These are phyloP conservation scores for Gadopsis bispinosus DNA, from an alignment of 2,797 vertebrate genomes.

Conservation along the genomic window DNA sequence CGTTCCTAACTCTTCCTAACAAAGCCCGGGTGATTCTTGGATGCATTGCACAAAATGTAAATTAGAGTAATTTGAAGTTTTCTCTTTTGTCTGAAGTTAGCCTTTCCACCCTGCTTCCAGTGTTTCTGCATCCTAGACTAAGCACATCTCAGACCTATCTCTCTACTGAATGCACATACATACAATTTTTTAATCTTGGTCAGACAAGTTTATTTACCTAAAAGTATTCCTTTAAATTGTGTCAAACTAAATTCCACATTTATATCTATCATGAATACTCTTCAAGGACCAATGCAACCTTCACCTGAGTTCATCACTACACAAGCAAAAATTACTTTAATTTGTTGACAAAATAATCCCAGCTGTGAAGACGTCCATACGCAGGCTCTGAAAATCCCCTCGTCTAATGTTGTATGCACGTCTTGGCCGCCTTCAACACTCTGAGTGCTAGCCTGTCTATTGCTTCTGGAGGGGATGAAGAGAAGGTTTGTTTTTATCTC, in stretches of 20 bases:
- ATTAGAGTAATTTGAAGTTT: slow-evolving; percentile 1
- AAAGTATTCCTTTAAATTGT: slow-evolving; percentile 43
- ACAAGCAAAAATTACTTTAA: slow-evolving; percentile 56
- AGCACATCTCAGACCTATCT: neutral
- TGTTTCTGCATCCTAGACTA: slow-evolving; percentile 10
- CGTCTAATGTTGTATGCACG: slow-evolving; percentile 65
- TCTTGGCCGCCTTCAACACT: slow-evolving; percentile 59
- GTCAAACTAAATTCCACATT: slow-evolving; percentile 41
- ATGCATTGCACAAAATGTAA: slow-evolving; percentile 21
- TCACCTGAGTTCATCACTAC: slow-evolving; percentile 66
- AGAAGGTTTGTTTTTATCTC: slow-evolving; percentile 80
- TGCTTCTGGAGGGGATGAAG: slow-evolving; percentile 75
- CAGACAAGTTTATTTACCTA: slow-evolving; percentile 15
- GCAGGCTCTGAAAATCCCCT: slow-evolving; percentile 59
- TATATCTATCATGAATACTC: slow-evolving; percentile 38
- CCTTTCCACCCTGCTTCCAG: slow-evolving; percentile 4
- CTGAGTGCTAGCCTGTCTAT: slow-evolving; percentile 63
- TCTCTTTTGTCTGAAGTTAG: slow-evolving; percentile 3
- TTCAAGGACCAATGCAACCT: slow-evolving; percentile 51
- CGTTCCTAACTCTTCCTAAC: neutral
- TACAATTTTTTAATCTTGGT: slow-evolving; percentile 19
- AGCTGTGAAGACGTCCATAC: slow-evolving; percentile 45
- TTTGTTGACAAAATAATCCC: slow-evolving; percentile 69
- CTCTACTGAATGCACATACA: slow-evolving; percentile 20
- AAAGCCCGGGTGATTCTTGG: slow-evolving; percentile 1